A percentile compares a stretch with the other conserved stretches of the same genome.
These are phyloP conservation scores for Heliothis virescens DNA, from an alignment of 1,140 invertebrate species.

Conservation along the genomic window DNA sequence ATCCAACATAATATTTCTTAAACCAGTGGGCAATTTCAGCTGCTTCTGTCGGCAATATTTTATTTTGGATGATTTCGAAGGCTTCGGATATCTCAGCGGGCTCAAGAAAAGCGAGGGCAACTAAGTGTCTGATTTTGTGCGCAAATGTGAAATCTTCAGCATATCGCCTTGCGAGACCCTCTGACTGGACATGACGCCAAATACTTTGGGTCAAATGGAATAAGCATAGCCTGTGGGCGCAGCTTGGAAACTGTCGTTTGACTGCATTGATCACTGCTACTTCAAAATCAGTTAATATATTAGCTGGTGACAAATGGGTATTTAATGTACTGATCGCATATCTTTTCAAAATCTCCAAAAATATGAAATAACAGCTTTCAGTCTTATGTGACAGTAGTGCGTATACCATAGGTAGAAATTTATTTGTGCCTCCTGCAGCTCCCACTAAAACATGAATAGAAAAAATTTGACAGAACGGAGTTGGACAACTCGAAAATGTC, in stretches of 20 bases:
- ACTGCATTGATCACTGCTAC: neutral
- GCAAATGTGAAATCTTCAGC: neutral
- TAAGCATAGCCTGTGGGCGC: neutral
- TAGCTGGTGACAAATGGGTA: conserved; percentile 13
- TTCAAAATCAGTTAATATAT: conserved; percentile 18
- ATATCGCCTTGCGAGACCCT: conserved; percentile 6
- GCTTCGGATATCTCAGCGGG: conserved; percentile 1
- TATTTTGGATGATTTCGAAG: conserved; percentile 8
- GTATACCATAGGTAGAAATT: conserved; percentile 8
- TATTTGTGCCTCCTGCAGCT: conserved; percentile 11
- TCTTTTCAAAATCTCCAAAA: conserved; percentile 18
- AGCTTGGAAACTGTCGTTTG: conserved; percentile 2
- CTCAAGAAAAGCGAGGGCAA: conserved; percentile 12
- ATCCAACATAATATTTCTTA: conserved; percentile 26
- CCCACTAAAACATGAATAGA: neutral
- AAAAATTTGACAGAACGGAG: conserved; percentile 1
- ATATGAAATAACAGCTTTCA: conserved; percentile 16
- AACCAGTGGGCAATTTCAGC: neutral
- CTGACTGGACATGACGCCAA: conserved; percentile 12
- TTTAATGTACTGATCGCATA: conserved; percentile 5
- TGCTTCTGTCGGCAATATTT: conserved; percentile 7
- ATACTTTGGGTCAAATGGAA: conserved; percentile 22
- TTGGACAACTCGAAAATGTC: neutral
- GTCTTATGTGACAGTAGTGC: conserved; percentile 14
- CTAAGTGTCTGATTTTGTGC: conserved; percentile 17